phyloP scores from a whole-genome alignment of 2,797 vertebrate species.

The Catharus ustulatus region DNA sequence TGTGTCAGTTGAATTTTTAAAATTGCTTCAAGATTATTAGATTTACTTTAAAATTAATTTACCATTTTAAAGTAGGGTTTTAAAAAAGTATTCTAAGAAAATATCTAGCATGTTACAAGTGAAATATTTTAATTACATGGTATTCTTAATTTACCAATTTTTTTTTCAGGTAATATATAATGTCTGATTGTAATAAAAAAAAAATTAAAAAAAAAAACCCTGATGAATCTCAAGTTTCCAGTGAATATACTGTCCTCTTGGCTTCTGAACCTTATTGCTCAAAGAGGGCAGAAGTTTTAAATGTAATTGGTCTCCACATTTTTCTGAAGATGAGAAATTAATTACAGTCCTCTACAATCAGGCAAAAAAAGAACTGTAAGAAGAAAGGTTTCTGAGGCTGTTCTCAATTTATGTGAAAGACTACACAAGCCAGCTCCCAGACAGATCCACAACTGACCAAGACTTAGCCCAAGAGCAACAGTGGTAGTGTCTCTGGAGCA shows the following conservation, averaged over 20 bases:
- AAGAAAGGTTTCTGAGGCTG: not conserved
- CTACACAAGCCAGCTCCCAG: not conserved
- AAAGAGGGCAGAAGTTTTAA: not conserved
- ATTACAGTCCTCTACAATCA: not conserved
- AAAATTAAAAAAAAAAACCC: fast-evolving
- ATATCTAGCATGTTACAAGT: not conserved
- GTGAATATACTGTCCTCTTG: not conserved
- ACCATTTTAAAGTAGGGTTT: not conserved
- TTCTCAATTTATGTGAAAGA: not conserved
- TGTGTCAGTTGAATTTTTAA: not conserved
- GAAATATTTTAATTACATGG: not conserved
- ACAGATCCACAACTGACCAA: no score
- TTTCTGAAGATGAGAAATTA: not conserved
- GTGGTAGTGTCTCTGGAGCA: no score
- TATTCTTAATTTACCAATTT: not conserved
- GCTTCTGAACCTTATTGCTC: not conserved
- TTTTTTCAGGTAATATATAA: not conserved
- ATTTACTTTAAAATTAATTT: not conserved
- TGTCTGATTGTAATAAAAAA: not conserved
- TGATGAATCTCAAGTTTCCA: not conserved
- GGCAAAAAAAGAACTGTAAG: not conserved
- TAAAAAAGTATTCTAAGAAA: not conserved
- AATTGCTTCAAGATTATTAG: not conserved
- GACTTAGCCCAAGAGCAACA: fast-evolving
- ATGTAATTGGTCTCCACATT: not conserved